phyloP scores from a whole-genome alignment of 2,797 vertebrate species.

The Poeciliopsis gracilis region DNA sequence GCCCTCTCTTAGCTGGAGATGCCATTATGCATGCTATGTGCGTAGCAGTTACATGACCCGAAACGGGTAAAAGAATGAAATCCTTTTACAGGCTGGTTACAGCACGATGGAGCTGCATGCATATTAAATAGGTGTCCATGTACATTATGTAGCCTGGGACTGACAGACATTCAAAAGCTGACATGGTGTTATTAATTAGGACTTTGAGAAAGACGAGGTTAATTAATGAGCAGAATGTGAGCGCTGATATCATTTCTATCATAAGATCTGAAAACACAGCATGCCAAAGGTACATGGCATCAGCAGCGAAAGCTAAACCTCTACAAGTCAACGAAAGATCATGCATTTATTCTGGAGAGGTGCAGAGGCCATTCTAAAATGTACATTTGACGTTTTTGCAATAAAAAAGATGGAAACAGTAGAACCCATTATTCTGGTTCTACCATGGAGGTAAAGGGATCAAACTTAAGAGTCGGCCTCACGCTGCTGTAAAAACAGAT shows the following conservation, averaged over 20 bases:
- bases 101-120: neutral
- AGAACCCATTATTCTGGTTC: neutral
- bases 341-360: neutral
- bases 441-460: conserved; percentile 24
- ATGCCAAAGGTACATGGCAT: neutral
- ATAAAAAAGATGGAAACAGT: too few species aligned
- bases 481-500: conserved; percentile 39
- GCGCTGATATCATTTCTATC: neutral
- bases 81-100: neutral
- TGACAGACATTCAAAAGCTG: neutral
- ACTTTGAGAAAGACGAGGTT: neutral
- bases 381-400: neutral
- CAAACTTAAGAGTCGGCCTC: conserved; percentile 39
- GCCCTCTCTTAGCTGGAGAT: neutral
- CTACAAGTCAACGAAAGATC: neutral
- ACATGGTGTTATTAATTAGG: neutral
- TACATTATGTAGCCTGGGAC: neutral
- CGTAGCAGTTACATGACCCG: neutral
- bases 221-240: neutral
- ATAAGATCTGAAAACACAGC: neutral
- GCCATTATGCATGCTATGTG: neutral
- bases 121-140: neutral
- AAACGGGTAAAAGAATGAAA: neutral
- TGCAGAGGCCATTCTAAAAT: neutral
- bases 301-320: neutral